phyloP scores from a whole-genome alignment of 2,888 invertebrate genomes.

The Syrphus vitripennis region DNA sequence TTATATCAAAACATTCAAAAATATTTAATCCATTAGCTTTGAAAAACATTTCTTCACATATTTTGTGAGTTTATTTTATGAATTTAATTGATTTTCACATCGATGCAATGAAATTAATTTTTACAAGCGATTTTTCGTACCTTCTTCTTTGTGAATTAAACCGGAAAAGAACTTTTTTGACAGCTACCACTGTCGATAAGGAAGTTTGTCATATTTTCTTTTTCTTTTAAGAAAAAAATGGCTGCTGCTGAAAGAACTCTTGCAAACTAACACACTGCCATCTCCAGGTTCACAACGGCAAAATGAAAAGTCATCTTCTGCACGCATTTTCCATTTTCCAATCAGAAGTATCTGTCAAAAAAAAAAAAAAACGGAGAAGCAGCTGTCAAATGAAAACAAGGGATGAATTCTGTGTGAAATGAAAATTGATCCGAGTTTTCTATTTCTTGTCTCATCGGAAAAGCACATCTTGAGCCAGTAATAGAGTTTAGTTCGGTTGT shows the following conservation, averaged over 20 bases:
- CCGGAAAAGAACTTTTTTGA: slow-evolving; percentile 80
- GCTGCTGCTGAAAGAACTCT: not conserved
- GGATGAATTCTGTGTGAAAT: slow-evolving; percentile 66
- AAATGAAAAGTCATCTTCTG: slow-evolving; percentile 29
- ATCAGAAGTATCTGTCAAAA: slow-evolving; percentile 18
- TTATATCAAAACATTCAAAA: slow-evolving; percentile 60
- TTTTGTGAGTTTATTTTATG: slow-evolving; percentile 32
- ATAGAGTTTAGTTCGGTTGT: slow-evolving; percentile 51
- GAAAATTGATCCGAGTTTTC: slow-evolving; percentile 68
- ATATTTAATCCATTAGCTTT: slow-evolving; percentile 55
- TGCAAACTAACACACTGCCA: not conserved
- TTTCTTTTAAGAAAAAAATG: not conserved
- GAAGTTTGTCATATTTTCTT: not conserved
- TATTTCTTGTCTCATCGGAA: slow-evolving; percentile 48
- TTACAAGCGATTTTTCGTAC: slow-evolving; percentile 75
- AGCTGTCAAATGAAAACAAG: slow-evolving; percentile 65
- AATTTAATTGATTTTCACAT: slow-evolving; percentile 56
- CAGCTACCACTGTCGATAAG: slow-evolving; percentile 72
- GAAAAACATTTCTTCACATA: slow-evolving; percentile 56
- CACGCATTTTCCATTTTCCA: slow-evolving; percentile 6
- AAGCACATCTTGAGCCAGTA: slow-evolving; percentile 70
- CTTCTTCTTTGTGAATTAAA: slow-evolving; percentile 80
- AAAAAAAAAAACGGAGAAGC: not conserved
- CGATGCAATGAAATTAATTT: slow-evolving; percentile 77
- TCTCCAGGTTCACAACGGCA: not conserved